Evolutionary conservation across 1,140 invertebrate genomes (phyloP).

Genomic region (Atta colombica): DNA sequence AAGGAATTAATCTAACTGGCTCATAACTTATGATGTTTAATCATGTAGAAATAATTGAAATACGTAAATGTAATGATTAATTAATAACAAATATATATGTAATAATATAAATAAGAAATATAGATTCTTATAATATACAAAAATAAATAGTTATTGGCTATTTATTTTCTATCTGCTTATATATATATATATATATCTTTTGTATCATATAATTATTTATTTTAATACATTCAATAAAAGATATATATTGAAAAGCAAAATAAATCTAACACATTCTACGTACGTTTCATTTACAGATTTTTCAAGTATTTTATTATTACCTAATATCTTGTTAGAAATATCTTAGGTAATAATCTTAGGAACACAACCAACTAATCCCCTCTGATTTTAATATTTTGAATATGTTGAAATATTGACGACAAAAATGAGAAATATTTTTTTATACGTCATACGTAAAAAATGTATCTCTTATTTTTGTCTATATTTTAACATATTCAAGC

Average conservation of each 20-base stretch:
- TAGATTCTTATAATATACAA: too few relatives aligned
- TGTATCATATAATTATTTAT: not conserved
- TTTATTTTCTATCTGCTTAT: not conserved
- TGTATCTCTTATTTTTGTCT: too few relatives aligned
- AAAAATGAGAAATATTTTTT: too few relatives aligned
- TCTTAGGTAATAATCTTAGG: too few relatives aligned
- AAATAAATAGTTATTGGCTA: not conserved
- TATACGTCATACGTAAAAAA: too few relatives aligned
- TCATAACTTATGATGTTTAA: not conserved
- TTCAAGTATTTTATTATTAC: not conserved
- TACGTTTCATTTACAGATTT: not conserved
- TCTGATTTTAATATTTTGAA: too few relatives aligned
- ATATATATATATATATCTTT: not conserved
- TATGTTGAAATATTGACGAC: too few relatives aligned
- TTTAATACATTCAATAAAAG: not conserved
- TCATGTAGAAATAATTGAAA: not conserved
- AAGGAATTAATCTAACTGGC: conserved; percentile 21
- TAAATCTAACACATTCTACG: not conserved
- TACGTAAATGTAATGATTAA: conserved; percentile 1
- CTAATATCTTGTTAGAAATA: not conserved
- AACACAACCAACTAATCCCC: too few relatives aligned
- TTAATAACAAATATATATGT: not conserved
- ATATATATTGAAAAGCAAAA: not conserved
- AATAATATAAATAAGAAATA: not conserved
- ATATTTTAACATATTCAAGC: too few relatives aligned